Evolutionary conservation across 35 echinoderm and acorn worm genomes (phyloP), one percentile per base, ranked within the genome.

Genomic region (Stichopus chloronotus): DNA sequence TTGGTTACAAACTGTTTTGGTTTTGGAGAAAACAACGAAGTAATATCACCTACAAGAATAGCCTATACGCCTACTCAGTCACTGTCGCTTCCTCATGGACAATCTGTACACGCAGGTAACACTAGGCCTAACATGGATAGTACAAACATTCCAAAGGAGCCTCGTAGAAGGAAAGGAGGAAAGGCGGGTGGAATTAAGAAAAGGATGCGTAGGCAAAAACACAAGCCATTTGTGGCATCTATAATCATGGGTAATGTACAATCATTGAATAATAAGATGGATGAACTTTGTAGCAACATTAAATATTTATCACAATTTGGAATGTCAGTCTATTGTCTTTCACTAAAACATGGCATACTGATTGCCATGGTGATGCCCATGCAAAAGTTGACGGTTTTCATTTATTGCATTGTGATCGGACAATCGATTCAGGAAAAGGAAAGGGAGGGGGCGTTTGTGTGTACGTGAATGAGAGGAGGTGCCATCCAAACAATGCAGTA

Each of bases 301-400:
- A 54, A 56, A 83, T 4, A 53, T 83, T 43, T 17, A 55, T 55
- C 25, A 55, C 52, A 19, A 24, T 56, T 55, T n/a, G 80, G 3
- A 83, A 83, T 17, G 80, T 52, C 9, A 55, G 52, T 17, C 43
- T 83, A 52, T n/a, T 83, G 52, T 83, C 20, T n/a, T 83, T 83
- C 19, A 83, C 54, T 55, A 43, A 57, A 14, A 56, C 52, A 43
- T 83, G 53, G 80, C 25, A 10, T 8, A 55, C 30, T 4, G 55
- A 1, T 43, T 55, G 17, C 16, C 52, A 83, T 17, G 8, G 4
- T 55, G 80, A 83, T 19, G 9, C 55, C 52, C 52, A 6, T 21
- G 19, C 55, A 53, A 56, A 78, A 23, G 9, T n/a, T n/a, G n/a
- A n/a, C n/a, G n/a, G n/a, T 55, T 57, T 83, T 57, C 43, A 55